phyloP scores from a whole-genome alignment of 2,888 invertebrate genomes.

The Orthosia incerta region DNA sequence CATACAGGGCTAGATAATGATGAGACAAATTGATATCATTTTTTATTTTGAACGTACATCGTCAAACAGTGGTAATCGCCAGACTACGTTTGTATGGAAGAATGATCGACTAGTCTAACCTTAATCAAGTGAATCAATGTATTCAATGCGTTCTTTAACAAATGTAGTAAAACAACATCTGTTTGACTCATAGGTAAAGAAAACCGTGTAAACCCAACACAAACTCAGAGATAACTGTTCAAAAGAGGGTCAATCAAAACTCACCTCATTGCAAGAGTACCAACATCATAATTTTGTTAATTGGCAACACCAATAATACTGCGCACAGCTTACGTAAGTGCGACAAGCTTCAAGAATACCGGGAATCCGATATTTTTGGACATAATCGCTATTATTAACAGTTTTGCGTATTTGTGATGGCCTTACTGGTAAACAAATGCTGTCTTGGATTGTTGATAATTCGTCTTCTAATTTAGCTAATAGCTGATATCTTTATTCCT shows the following conservation, averaged over 20 bases:
- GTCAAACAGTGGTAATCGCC: too few species aligned
- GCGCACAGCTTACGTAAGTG: conserved; percentile 67
- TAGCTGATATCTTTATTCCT: conserved; percentile 15
- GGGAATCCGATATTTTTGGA: conserved; percentile 48
- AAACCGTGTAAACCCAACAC: conserved; percentile 34
- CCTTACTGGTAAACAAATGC: conserved; percentile 13
- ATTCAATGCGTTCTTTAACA: neutral
- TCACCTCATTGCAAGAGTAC: conserved; percentile 62
- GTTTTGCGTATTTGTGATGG: conserved; percentile 41
- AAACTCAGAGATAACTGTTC: conserved; percentile 52
- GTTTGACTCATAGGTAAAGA: conserved; percentile 31
- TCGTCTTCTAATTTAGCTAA: conserved; percentile 22
- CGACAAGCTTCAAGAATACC: conserved; percentile 58
- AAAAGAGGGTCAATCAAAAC: conserved; percentile 67
- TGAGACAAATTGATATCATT: too few species aligned
- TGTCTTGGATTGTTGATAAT: conserved; percentile 30
- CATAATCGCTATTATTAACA: conserved; percentile 49
- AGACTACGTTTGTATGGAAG: too few species aligned
- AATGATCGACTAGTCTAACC: too few species aligned
- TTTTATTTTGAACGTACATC: too few species aligned
- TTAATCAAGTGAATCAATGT: conserved; percentile 5
- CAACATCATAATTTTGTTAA: conserved; percentile 67
- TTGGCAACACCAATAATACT: conserved; percentile 71
- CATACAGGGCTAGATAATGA: too few species aligned
- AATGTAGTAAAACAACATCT: conserved; percentile 9